Evolutionary conservation across 2,797 vertebrate genomes (phyloP), one percentile per base, ranked within the genome.

Genomic region (Spondyliosoma cantharus): DNA sequence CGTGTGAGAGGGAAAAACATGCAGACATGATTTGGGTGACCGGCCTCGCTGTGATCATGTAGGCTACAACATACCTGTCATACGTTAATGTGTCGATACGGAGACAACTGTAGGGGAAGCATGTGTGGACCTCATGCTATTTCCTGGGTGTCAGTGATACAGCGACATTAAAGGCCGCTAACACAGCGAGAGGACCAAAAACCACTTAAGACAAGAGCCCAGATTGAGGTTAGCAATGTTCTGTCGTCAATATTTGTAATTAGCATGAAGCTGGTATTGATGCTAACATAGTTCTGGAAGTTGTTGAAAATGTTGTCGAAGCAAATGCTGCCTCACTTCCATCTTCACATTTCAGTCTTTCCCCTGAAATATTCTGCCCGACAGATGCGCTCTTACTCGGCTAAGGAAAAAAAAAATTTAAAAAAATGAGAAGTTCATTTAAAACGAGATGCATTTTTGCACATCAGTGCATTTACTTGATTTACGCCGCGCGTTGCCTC

Each of bases 391-490:
- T 89, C 83, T 87, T 62, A n/a, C 69, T 89, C 78, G 80, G 68
- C 43, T 29, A 22, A 22, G 17, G 0, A 46, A 76, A 66, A 50
- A 48, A 19, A 58, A 68, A 81, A 32, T 0, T 0, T 4, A 27
- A 27, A 27, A 84, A 82, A 77, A 87, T 62, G 71, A 49, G 45
- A 48, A 71, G 42, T 82, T 89, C 78, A 83, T 87, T 89, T 86
- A 73, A 89, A 91, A 68, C 8, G n/a, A 43, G 60, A 63, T 76
- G 59, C 59, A 52, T 74, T 91, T 91, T 68, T 87, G 80, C 78
- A 75, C 73, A 86, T 90, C 43, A 74, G 62, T 83, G 64, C 85
- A 82, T 93, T 91, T 87, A 69, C 25, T 75, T 91, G 91, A 93
- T 93, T 94, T 93, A 92, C 46, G 62, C n/a, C 57, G 67, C 54